A percentile compares a stretch with the other conserved stretches of the same genome.
Evolutionary conservation across 1,140 invertebrate species (phyloP).

Genomic region (Pogonus chalceus): DNA sequence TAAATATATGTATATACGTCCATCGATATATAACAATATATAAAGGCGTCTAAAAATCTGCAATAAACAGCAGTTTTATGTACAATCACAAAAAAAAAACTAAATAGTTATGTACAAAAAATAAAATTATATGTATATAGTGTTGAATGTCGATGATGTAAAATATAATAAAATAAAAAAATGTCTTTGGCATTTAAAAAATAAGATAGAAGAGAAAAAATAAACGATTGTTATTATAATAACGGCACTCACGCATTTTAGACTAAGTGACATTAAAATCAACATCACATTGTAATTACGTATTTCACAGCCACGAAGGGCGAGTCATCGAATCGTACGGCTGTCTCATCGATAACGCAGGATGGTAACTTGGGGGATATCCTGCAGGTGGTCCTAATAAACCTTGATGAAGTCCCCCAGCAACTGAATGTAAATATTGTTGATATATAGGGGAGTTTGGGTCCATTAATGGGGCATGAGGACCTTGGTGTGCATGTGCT

Average conservation of each 20-base stretch:
- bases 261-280: background rate
- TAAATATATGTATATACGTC: background rate
- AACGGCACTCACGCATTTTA: too few relatives aligned
- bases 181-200: constrained; percentile 4
- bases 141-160: background rate
- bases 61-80: background rate
- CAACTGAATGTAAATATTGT: constrained; percentile 48
- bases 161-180: background rate
- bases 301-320: constrained; percentile 40
- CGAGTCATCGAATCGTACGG: constrained; percentile 53
- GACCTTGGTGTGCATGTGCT: constrained; percentile 28
- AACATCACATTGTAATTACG: background rate
- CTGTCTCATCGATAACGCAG: constrained; percentile 50
- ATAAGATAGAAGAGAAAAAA: background rate
- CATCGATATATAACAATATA: background rate
- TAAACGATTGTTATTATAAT: too few relatives aligned
- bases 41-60: background rate
- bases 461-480: constrained; percentile 37
- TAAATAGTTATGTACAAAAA: background rate
- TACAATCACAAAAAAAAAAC: background rate
- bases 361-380: constrained; percentile 51
- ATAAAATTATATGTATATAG: too few relatives aligned
- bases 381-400: constrained; percentile 40
- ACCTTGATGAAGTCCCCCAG: constrained; percentile 46
- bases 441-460: constrained; percentile 53